Conservation (phyloP, 2,888 invertebrate species). For the Meteorus colon region DNA sequence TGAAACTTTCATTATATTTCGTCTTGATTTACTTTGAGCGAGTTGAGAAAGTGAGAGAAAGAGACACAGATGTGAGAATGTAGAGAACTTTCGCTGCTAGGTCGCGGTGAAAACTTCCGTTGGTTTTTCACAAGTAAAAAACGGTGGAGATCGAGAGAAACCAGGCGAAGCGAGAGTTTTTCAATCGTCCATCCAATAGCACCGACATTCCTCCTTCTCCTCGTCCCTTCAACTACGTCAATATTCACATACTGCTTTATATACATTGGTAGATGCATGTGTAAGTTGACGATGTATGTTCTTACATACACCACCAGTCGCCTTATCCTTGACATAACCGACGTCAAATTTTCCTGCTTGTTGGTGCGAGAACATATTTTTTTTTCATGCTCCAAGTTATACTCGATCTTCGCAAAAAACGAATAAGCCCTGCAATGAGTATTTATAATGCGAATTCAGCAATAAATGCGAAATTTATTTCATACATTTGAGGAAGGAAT, state of each 20-base stretch:
- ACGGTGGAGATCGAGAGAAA: neutral
- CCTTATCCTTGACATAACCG: no score
- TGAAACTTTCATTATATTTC: constrained; percentile 9
- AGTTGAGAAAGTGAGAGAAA: constrained; percentile 6
- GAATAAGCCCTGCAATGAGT: no score
- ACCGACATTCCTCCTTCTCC: constrained; percentile 6
- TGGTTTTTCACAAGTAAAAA: constrained; percentile 11
- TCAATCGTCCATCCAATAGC: constrained; percentile 15
- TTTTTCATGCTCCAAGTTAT: no score
- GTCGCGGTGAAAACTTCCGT: constrained; percentile 21
- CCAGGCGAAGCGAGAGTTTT: constrained; percentile 29
- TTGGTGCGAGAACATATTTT: no score
- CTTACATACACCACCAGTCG: no score
- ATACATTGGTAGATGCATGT: neutral
- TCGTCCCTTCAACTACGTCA: constrained; percentile 1
- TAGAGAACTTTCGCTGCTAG: constrained; percentile 18
- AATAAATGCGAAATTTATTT: no score
- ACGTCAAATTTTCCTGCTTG: no score
- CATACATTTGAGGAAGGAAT: no score
- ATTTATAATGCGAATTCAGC: no score
- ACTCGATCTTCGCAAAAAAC: no score
- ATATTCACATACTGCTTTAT: neutral
- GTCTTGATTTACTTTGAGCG: constrained; percentile 27
- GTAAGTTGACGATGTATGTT: neutral
- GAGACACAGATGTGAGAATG: constrained; percentile 6